Evolutionary conservation across 2,113 vertebrate species (phyloP).

Genomic region (Oriolus oriolus): DNA sequence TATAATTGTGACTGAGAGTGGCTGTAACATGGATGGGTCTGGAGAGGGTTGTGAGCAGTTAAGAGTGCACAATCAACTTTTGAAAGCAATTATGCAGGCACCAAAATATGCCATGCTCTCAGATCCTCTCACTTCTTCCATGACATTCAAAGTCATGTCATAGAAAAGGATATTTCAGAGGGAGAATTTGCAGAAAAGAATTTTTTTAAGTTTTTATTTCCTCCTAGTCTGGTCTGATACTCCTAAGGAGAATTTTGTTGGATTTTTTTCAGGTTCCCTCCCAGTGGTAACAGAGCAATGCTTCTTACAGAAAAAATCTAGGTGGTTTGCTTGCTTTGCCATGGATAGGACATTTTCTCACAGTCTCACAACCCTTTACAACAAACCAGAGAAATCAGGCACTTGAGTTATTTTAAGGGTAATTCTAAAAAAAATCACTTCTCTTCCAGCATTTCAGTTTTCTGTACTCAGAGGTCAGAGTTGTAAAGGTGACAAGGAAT

Average conservation of each 20-base stretch:
- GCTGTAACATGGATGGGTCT: not conserved
- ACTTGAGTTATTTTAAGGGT: not conserved
- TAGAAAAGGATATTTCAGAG: not conserved
- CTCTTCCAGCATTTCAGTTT: not conserved
- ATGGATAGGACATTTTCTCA: not conserved
- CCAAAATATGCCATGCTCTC: not conserved
- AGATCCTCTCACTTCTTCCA: not conserved
- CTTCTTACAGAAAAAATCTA: not conserved
- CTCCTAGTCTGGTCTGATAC: not conserved
- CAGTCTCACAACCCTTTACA: not conserved
- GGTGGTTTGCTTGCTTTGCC: not conserved
- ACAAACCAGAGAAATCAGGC: not conserved
- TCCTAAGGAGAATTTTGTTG: not conserved
- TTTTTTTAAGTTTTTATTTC: not conserved
- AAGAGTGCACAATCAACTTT: not conserved
- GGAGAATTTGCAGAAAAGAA: accelerated
- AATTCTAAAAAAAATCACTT: not conserved
- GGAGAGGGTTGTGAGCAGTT: not conserved
- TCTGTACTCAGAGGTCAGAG: not conserved
- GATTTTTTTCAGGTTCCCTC: not conserved
- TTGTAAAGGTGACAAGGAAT: not conserved
- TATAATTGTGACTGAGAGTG: not conserved
- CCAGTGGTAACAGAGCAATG: not conserved
- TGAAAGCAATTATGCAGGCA: not conserved
- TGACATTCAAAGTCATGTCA: not conserved